Percentiles rank a stretch among this genome's conserved stretches.
Conservation (phyloP, 1,140 invertebrate species). For the Drosophila auraria region DNA sequence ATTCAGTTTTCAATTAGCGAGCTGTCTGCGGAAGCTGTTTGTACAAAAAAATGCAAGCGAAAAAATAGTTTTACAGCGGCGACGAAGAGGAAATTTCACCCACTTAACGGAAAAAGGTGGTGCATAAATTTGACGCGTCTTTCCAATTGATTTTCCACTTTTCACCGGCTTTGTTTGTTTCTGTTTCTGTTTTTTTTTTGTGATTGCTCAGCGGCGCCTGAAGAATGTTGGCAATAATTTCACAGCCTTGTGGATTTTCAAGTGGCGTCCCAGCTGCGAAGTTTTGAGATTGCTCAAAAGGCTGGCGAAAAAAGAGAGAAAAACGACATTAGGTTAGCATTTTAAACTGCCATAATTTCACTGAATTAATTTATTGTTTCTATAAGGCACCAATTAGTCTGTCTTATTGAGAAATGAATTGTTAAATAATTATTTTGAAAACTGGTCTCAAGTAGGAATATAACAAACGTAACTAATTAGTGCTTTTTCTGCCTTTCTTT, state of each 20-base stretch:
- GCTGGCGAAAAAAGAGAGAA: not conserved
- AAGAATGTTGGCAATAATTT: slow-evolving; percentile 53
- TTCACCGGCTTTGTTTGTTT: slow-evolving; percentile 52
- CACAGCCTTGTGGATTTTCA: slow-evolving; percentile 62
- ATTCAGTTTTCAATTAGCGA: slow-evolving; percentile 67
- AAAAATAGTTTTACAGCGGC: slow-evolving; percentile 28
- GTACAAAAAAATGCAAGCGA: slow-evolving; percentile 41
- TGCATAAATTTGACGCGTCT: slow-evolving; percentile 61
- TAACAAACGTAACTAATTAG: slow-evolving; percentile 13
- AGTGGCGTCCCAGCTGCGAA: slow-evolving; percentile 8
- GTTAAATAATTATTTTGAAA: slow-evolving; percentile 33
- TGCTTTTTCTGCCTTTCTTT: slow-evolving; percentile 27
- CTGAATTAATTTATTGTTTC: slow-evolving; percentile 23
- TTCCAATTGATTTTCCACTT: slow-evolving; percentile 68
- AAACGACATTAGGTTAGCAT: not conserved
- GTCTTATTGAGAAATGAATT: slow-evolving; percentile 5
- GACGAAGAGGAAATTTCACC: slow-evolving; percentile 67
- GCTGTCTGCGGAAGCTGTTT: slow-evolving; percentile 59
- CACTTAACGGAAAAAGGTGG: slow-evolving; percentile 45
- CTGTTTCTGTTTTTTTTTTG: slow-evolving; percentile 27
- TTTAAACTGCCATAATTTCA: slow-evolving; percentile 23
- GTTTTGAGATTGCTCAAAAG: slow-evolving; percentile 33
- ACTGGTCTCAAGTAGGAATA: not conserved
- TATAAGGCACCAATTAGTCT: slow-evolving; percentile 11
- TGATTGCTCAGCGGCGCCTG: slow-evolving; percentile 55